Base-by-base conservation (phyloP, 2,797 vertebrate species). In the Simalia tracyae region DNA sequence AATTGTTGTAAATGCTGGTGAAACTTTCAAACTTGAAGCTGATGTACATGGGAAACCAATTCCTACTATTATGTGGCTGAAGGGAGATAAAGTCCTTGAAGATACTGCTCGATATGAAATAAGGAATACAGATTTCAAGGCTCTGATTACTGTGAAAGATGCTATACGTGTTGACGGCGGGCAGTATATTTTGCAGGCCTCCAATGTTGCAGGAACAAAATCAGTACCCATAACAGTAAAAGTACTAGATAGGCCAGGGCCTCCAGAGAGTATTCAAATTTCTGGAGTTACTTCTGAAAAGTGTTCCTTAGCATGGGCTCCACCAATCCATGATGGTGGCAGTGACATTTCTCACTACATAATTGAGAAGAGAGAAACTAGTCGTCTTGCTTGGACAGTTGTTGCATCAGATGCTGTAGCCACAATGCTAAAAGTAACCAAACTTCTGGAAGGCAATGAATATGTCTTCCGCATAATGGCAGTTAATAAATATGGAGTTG, bases 381-480 rank as follows among this genome's bases (percentile, higher is more conserved):
- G 99, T 94, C 98, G 99, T 85, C 98, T 99, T 91, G 98, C 99
- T 68, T 99, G 99, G 99, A 99, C 98, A 95, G 94, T 99, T 96
- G 99, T 99, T 95, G 97, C 98, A 92, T 97, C 97, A 95, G 98
- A 98, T 50, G 98, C 99, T 96, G 96, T 98, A 89, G 98, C 97
- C 89, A 98, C 98, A 95, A 97, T 97, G 95, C 97, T 98, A 94
- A 99, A 99, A 98, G 98, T 99, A 96, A 99, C 98, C 95, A 99
- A 99, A 96, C 98, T 99, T 94, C 97, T 99, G 92, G 99, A 99
- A 97, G 98, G 98, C 91, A 99, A 99, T 95, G 99, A 99, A 93
- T 99, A 99, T 68, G 96, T 99, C 92, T 99, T 99, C 98, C 98
- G 99, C 94, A 98, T 99, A 93, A 99, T 98, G 98, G 99, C 99